Evolutionary conservation across 2,797 vertebrate genomes (phyloP), one percentile per base, ranked within the genome.

Genomic region (Esox masquinongy): DNA sequence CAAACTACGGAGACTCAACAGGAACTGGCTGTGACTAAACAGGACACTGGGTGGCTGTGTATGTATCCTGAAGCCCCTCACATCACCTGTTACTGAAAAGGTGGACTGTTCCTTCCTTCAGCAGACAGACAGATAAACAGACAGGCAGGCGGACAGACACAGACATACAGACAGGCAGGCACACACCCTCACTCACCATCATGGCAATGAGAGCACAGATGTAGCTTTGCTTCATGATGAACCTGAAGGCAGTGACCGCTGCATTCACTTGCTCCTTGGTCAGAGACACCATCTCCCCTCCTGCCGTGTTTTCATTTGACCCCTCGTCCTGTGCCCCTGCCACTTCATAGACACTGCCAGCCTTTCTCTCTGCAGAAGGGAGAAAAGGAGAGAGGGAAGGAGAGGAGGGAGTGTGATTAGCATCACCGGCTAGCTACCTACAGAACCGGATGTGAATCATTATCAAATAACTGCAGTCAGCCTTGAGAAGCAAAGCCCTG

Each of bases 181-280:
- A 47, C 36, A 49, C 43, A 47, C 12, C 11, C 19, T 12, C 9
- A 26, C 94, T 78, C 90, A 97, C 96, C 97, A 99, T 98, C 97
- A 99, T 99, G 53, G 97, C 93, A 5, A 97, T 96, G 51, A 99
- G 93, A 75, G 97, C 97, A 39, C 96, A 96, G 83, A 98, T 96
- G 84, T 99, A 98, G 76, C 97, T 99, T 84, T 99, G 97, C 67
- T 96, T 97, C 93, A 98, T 96, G 63, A 99, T 94, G 83, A 99
- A 97, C 29, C 93, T 92, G 83, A 96, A 96, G 4, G 95, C 95
- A 17, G 95, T 88, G 22, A 95, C 94, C 64, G 94, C 90, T 3
- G 91, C 93, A 0, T 95, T 92, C 17, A 91, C 89, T 85, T 91
- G 93, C 3, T 24, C 84, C 4, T n/a, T 47, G 16, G 59, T 67